A percentile compares a stretch with the other conserved stretches of the same genome.
phyloP scores from a whole-genome alignment of 2,797 vertebrate species.

The Helostoma temminkii region DNA sequence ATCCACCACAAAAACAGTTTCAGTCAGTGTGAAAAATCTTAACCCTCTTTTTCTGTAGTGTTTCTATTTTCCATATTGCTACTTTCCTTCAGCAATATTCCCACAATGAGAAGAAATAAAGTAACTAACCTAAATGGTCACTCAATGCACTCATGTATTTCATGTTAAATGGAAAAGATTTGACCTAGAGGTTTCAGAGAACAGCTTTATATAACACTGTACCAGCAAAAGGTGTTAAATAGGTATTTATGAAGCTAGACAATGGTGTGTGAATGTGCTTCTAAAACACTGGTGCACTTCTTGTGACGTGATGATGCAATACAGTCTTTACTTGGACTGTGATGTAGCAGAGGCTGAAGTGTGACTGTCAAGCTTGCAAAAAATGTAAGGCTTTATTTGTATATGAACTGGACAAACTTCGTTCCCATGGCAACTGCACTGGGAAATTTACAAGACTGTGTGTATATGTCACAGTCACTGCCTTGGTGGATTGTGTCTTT shows the following conservation, averaged over 20 bases:
- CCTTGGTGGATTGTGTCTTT: constrained; percentile 11
- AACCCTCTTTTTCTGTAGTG: constrained; percentile 7
- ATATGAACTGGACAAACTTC: constrained; percentile 61
- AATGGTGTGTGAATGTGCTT: not conserved
- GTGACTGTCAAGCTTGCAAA: constrained; percentile 37
- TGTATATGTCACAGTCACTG: constrained; percentile 22
- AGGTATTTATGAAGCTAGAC: not conserved
- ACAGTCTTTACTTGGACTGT: constrained; percentile 5
- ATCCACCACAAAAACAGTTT: constrained; percentile 36
- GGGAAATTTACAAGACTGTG: constrained; percentile 41
- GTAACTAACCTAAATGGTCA: constrained; percentile 1
- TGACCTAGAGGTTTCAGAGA: not conserved
- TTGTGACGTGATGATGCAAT: not conserved
- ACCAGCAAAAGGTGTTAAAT: too few species aligned
- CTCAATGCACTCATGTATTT: not conserved
- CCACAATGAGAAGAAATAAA: constrained; percentile 28
- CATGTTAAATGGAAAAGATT: not conserved
- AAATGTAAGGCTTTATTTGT: constrained; percentile 60
- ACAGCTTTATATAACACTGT: too few species aligned
- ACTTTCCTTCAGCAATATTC: constrained; percentile 13
- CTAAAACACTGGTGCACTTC: not conserved
- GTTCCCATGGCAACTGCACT: constrained; percentile 74
- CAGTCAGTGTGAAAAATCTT: constrained; percentile 2
- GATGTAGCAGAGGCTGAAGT: constrained; percentile 21
- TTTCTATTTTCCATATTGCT: constrained; percentile 13